phyloP scores from a whole-genome alignment of 2,797 vertebrate genomes.

The Mionectes olivaceus region DNA sequence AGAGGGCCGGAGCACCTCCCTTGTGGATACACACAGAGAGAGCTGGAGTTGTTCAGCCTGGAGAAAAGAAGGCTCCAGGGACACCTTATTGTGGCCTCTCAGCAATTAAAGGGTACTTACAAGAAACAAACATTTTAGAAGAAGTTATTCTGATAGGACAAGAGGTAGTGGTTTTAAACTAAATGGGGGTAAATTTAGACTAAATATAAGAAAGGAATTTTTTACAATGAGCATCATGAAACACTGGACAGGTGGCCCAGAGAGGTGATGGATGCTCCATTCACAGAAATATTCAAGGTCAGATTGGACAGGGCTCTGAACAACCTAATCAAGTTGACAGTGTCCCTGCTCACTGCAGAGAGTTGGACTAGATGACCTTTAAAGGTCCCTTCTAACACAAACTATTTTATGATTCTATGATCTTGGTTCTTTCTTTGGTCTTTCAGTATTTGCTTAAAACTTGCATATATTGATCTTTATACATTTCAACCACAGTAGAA shows the following conservation, averaged over 20 bases:
- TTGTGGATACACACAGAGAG: neutral
- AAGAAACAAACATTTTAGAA: neutral
- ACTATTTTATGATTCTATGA: neutral
- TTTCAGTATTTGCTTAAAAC: neutral
- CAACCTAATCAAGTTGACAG: neutral
- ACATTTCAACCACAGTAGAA: neutral
- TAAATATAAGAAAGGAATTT: neutral
- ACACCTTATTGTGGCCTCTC: neutral
- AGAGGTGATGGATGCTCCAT: neutral
- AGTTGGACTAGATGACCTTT: neutral
- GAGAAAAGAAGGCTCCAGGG: neutral
- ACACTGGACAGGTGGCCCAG: neutral
- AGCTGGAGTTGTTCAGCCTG: neutral
- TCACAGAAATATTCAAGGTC: neutral
- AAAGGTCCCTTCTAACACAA: neutral
- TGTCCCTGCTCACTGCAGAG: neutral
- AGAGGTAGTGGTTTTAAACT: neutral
- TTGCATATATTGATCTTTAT: neutral
- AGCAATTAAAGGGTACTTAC: neutral
- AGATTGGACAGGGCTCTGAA: neutral
- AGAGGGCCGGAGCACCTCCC: neutral
- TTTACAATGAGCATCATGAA: neutral
- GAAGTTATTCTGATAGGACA: neutral
- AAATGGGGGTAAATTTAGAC: neutral
- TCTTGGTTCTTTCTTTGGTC: neutral